phyloP scores from a whole-genome alignment of 2,797 vertebrate species.

The Cottoperca gobio region DNA sequence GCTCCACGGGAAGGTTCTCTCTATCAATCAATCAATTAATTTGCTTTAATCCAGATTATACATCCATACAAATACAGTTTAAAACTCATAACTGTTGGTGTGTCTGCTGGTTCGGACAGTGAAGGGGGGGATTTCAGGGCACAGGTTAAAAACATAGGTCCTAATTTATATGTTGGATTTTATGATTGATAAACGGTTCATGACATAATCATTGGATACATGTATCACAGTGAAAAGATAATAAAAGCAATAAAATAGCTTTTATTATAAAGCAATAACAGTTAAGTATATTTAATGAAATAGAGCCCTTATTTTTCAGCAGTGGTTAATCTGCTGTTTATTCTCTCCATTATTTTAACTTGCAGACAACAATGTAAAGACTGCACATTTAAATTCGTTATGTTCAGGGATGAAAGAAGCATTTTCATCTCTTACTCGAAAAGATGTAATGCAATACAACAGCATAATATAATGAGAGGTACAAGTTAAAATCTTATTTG shows the following conservation, averaged over 20 bases:
- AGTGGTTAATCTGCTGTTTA: not conserved
- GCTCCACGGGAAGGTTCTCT: constrained; percentile 27
- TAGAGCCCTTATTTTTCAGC: not conserved
- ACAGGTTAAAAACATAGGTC: not conserved
- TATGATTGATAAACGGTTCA: too few relatives aligned
- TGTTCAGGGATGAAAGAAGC: not conserved
- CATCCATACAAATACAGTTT: constrained; percentile 17
- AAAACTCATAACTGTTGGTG: not conserved
- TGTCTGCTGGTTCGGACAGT: not conserved
- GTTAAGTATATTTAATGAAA: not conserved
- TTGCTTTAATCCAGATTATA: constrained; percentile 15
- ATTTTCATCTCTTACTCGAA: not conserved
- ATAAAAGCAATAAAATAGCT: not conserved
- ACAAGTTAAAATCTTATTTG: not conserved
- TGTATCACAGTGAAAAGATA: not conserved
- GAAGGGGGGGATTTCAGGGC: not conserved
- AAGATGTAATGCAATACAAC: not conserved
- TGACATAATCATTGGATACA: not conserved
- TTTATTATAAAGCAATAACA: not conserved
- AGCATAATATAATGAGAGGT: not conserved
- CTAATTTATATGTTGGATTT: not conserved
- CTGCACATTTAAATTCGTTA: not conserved
- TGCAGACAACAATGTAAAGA: not conserved
- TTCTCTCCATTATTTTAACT: not conserved
- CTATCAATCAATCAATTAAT: constrained; percentile 35